These are phyloP conservation scores for Aphelenchoides fujianensis DNA, from an alignment of 1,140 invertebrate species.

Conservation along the genomic window DNA sequence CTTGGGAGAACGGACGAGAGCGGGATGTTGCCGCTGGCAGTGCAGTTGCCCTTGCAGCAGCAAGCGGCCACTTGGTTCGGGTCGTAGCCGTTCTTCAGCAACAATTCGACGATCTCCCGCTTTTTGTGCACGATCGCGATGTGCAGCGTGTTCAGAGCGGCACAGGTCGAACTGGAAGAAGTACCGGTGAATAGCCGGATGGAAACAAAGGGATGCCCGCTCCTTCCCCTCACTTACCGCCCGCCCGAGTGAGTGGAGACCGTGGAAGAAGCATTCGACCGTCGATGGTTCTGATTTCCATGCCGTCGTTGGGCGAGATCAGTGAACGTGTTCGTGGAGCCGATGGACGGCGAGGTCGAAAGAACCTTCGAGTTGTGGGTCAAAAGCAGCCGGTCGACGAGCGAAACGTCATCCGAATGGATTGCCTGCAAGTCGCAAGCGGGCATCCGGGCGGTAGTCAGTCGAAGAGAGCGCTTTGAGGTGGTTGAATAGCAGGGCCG, in stretches of 20 bases:
- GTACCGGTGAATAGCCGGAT: slow-evolving; percentile 17
- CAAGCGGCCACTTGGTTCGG: slow-evolving; percentile 55
- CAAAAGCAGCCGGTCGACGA: slow-evolving; percentile 59
- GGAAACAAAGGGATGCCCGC: too few relatives aligned
- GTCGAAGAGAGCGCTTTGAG: too few relatives aligned
- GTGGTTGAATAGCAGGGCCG: too few relatives aligned
- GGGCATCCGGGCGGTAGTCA: too few relatives aligned
- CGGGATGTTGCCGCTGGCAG: slow-evolving; percentile 58
- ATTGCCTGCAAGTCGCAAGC: slow-evolving; percentile 59
- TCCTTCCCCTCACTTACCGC: slow-evolving; percentile 33
- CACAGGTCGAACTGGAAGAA: slow-evolving; percentile 56
- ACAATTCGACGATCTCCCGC: slow-evolving; percentile 58
- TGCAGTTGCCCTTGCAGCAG: slow-evolving; percentile 60
- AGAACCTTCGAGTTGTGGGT: slow-evolving; percentile 53
- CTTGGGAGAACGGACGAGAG: slow-evolving; percentile 59
- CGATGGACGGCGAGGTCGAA: slow-evolving; percentile 58
- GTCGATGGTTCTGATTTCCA: slow-evolving; percentile 47
- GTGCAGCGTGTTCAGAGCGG: slow-evolving; percentile 57
- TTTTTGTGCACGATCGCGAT: slow-evolving; percentile 61
- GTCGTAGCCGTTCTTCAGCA: slow-evolving; percentile 60
- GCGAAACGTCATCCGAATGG: slow-evolving; percentile 56
- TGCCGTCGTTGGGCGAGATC: slow-evolving; percentile 59
- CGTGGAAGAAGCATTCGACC: slow-evolving; percentile 60
- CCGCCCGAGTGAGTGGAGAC: slow-evolving; percentile 61
- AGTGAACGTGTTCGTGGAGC: slow-evolving; percentile 60